Evolutionary conservation across 1,140 invertebrate species (phyloP).

Genomic region (Caenorhabditis tropicalis): DNA sequence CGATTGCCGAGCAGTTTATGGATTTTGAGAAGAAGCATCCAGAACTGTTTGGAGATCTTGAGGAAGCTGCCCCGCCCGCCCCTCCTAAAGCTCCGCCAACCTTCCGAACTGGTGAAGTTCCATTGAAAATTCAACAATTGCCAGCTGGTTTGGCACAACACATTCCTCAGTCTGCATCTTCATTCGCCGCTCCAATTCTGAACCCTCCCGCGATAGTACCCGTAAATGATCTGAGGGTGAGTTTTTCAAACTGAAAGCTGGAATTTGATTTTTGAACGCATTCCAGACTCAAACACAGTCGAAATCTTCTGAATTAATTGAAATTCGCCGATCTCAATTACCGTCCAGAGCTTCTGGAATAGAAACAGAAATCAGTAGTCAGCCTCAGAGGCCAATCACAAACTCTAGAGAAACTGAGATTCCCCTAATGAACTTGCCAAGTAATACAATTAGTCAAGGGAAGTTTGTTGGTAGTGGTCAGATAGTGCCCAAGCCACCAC

Average conservation of each 20-base stretch:
- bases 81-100: neutral
- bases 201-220: constrained; percentile 48
- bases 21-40: constrained; percentile 65
- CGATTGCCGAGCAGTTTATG: constrained; percentile 66
- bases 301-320: constrained; percentile 27
- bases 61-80: neutral
- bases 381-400: neutral
- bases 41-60: constrained; percentile 61
- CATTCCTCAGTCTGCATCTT: neutral
- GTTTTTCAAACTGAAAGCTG: neutral
- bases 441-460: neutral
- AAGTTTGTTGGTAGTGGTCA: neutral
- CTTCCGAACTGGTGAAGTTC: neutral
- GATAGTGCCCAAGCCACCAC: neutral
- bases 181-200: constrained; percentile 38
- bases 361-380: constrained; percentile 24
- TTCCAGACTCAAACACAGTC: neutral
- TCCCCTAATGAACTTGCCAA: neutral
- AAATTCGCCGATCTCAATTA: constrained; percentile 7
- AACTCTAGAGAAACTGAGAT: constrained; percentile 10
- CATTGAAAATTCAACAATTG: constrained; percentile 19
- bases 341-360: neutral
- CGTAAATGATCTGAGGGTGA: constrained; percentile 51
- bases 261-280: too few species aligned
- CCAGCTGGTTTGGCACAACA: neutral